Percentiles rank a stretch among this genome's conserved stretches.
phyloP scores from a whole-genome alignment of 2,113 vertebrate genomes.

The Phainopepla nitens region DNA sequence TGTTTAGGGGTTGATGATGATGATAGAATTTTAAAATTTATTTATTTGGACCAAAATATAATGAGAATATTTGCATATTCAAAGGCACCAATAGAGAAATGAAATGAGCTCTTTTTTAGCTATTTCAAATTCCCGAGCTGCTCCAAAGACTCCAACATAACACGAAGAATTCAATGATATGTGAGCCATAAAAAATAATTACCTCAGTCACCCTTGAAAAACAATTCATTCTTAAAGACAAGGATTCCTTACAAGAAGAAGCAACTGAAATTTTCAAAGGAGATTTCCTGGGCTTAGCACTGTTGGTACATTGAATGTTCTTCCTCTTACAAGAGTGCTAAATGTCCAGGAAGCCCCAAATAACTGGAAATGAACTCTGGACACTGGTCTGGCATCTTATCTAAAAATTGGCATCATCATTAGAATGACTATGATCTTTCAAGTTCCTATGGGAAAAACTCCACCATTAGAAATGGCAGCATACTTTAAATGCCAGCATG shows the following conservation, averaged over 20 bases:
- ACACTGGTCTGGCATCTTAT: neutral
- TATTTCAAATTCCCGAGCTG: neutral
- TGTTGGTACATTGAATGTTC: rapidly evolving
- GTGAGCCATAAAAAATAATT: neutral
- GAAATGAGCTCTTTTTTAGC: neutral
- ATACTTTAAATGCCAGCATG: neutral
- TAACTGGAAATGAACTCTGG: neutral
- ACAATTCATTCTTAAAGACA: neutral
- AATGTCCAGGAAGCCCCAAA: neutral
- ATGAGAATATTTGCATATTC: neutral
- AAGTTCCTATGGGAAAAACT: neutral
- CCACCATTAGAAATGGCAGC: neutral
- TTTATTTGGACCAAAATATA: neutral
- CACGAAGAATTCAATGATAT: neutral
- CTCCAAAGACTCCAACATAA: neutral
- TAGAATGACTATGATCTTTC: neutral
- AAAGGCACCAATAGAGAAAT: neutral
- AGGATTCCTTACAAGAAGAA: neutral
- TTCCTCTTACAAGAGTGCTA: neutral
- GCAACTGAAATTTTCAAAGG: neutral
- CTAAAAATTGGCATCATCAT: neutral
- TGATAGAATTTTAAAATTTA: neutral
- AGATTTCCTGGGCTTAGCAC: neutral
- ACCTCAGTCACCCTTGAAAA: neutral
- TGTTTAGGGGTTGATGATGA: neutral